Evolutionary conservation across 2,113 vertebrate genomes (phyloP).

Genomic region (Chloroceryle aenea): DNA sequence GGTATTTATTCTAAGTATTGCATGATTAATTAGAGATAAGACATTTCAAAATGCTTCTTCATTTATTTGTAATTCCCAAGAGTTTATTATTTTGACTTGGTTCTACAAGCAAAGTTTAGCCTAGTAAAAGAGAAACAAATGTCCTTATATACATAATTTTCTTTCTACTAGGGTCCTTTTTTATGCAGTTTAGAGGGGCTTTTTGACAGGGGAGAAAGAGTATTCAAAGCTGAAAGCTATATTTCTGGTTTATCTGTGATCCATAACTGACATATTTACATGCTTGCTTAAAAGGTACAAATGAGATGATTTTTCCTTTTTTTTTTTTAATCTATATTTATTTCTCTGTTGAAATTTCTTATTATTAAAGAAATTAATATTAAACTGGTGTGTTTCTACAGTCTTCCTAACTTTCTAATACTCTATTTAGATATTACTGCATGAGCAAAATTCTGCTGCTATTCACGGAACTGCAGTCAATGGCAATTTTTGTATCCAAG

Average conservation of each 20-base stretch:
- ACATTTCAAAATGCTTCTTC: background rate
- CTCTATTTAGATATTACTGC: background rate
- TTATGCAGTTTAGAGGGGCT: background rate
- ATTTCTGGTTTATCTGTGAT: background rate
- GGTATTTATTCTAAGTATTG: background rate
- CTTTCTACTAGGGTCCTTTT: background rate
- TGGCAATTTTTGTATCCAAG: background rate
- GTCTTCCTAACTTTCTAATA: background rate
- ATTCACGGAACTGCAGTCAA: background rate
- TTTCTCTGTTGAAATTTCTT: background rate
- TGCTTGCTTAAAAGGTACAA: background rate
- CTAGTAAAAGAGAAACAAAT: background rate
- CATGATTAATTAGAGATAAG: constrained; percentile 31
- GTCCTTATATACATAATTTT: background rate
- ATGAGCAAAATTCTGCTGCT: background rate
- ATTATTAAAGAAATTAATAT: background rate
- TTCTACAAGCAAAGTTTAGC: background rate
- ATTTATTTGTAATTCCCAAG: background rate
- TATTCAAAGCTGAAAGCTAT: background rate
- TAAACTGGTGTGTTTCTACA: background rate
- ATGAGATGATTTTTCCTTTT: background rate
- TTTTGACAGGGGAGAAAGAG: background rate
- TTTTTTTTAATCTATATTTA: background rate
- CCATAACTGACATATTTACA: background rate
- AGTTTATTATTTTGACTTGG: background rate